Conservation (phyloP, 2,113 vertebrate genomes). For the Talpa occidentalis region DNA sequence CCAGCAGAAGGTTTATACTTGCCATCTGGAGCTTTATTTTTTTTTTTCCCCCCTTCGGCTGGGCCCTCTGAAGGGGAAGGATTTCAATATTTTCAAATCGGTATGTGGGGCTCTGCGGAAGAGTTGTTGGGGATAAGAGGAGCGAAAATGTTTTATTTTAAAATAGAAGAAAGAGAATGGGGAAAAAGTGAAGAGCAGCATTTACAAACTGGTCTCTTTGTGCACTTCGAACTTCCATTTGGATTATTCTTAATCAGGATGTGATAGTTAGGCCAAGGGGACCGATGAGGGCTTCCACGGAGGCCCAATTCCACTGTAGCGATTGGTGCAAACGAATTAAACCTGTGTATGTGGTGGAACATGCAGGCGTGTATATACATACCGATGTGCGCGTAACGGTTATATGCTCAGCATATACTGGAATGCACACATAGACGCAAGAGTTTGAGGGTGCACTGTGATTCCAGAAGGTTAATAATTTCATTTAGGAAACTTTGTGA, state of each 20-base stretch:
- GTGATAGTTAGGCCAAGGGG: constrained; percentile 82
- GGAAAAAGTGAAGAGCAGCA: constrained; percentile 54
- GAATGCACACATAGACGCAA: background rate
- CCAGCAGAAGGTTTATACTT: constrained; percentile 86
- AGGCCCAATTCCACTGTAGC: constrained; percentile 79
- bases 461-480: constrained; percentile 45
- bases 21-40: constrained; percentile 86
- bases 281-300: constrained; percentile 72
- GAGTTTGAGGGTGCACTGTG: background rate
- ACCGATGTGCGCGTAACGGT: background rate
- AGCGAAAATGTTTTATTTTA: constrained; percentile 74
- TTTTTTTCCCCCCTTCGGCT: constrained; percentile 68
- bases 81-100: constrained; percentile 80
- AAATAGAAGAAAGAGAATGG: constrained; percentile 74
- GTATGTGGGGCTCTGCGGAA: constrained; percentile 67
- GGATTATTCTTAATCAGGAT: constrained; percentile 81
- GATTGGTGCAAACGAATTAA: constrained; percentile 68
- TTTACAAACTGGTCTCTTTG: constrained; percentile 66
- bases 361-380: background rate
- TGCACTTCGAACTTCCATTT: constrained; percentile 79
- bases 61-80: constrained; percentile 81
- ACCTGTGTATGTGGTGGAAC: constrained; percentile 46
- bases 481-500: constrained; percentile 52
- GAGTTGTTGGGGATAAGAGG: constrained; percentile 50
- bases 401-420: constrained; percentile 10